A percentile compares a stretch with the other conserved stretches of the same genome.
These are phyloP conservation scores for Cirrhinus molitorella DNA, from an alignment of 2,797 vertebrate species.

Conservation along the genomic window DNA sequence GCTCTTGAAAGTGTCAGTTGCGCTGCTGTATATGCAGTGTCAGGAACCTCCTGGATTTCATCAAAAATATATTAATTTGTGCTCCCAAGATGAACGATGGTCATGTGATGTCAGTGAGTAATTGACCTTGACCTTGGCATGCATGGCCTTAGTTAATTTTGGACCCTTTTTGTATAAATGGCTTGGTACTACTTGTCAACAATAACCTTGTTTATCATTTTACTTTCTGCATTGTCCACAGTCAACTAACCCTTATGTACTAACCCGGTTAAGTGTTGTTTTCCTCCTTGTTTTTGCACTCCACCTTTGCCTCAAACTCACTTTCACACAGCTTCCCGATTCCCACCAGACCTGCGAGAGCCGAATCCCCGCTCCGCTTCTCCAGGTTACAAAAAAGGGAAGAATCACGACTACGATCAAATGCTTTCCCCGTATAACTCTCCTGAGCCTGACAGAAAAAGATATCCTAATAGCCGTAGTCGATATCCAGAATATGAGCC, in stretches of 20 bases:
- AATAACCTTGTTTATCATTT: conserved; percentile 14
- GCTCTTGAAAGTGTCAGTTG: no score
- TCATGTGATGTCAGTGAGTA: no score
- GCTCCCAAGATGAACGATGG: no score
- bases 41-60: no score
- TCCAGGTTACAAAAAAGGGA: conserved; percentile 41
- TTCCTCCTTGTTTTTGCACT: conserved; percentile 56
- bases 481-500: conserved; percentile 40
- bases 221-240: conserved; percentile 13
- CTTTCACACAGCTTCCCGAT: conserved; percentile 64
- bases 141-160: neutral
- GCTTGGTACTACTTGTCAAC: neutral
- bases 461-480: conserved; percentile 15
- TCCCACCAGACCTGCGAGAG: conserved; percentile 57
- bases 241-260: conserved; percentile 67
- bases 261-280: conserved; percentile 49
- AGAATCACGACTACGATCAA: conserved; percentile 17
- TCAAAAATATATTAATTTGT: no score
- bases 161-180: neutral
- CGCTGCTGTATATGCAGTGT: no score
- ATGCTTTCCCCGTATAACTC: conserved; percentile 69
- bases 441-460: conserved; percentile 39
- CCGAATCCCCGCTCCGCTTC: conserved; percentile 61
- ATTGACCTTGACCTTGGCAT: neutral
- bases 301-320: conserved; percentile 54